Base-by-base conservation (phyloP, 2,888 invertebrate genomes). In the Yponomeuta malinellus region DNA sequence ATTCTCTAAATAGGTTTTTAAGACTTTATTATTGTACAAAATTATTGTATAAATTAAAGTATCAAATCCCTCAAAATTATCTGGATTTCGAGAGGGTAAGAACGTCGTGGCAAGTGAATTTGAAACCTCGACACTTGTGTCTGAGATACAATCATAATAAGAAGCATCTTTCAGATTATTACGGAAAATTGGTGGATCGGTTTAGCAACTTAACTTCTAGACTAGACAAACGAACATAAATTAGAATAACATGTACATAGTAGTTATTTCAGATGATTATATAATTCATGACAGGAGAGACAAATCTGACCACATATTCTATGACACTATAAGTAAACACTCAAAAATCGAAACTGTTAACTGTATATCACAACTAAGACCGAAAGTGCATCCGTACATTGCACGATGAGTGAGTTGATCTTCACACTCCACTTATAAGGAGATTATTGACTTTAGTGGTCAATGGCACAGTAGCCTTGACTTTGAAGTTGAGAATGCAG, bases 381-480 rank as follows among this genome's bases (percentile, higher is more conserved):
- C 48, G 68, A 68, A 23, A 68, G 68, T 68, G 68, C 68, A 68
- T 68, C 48, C 29, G 65, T 33, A 65, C 65, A 43, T 43, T 29
- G 67, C 37, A 43, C 43, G 37, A 37, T 67, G 31, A 79, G 82
- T 81, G 86, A 83, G 85, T 89, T 85, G 87, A 87, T 86, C 86
- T 80, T 78, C 83, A 82, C 81, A 82, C 83, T 82, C 86, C 88
- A 86, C 86, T 86, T 87, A 59, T 59, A 84, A 76, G 84, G 81
- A 80, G 79, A 82, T 59, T 86, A 83, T 85, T 86, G 88, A 85
- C 83, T 83, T 83, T 83, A 77, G 79, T 81, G 82, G 82, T 84
- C 86, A 81, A 76, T 78, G 83, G 82, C 83, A 78, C 78, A 76
- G 74, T 80, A 83, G 81, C 85, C 85, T 87, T 83, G 84, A 76